Evolutionary conservation across 2,113 vertebrate species (phyloP).

Genomic region (Amia ocellicauda): DNA sequence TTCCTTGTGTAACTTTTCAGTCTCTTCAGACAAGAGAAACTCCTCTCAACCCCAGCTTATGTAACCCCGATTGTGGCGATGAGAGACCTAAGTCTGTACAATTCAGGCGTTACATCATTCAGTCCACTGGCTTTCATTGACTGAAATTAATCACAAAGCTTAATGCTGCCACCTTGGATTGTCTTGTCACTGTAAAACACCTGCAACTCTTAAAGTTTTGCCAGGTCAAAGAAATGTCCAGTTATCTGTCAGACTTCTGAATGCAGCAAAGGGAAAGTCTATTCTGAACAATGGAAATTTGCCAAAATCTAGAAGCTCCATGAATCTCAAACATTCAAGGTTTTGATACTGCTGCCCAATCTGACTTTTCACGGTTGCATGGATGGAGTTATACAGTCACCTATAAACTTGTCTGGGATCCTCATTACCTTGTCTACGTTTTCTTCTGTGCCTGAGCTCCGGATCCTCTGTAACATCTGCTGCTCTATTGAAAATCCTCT

Average conservation of each 20-base stretch:
- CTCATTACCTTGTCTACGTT: too few species aligned
- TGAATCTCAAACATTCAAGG: conserved; percentile 3
- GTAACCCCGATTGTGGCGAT: neutral
- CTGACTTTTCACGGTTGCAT: neutral
- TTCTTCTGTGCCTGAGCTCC: too few species aligned
- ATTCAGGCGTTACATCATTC: too few species aligned
- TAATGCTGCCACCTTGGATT: neutral
- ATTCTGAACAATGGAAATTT: neutral
- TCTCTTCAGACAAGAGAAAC: too few species aligned
- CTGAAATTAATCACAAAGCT: neutral
- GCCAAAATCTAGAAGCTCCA: conserved; percentile 14
- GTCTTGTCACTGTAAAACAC: conserved; percentile 3
- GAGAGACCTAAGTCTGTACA: neutral
- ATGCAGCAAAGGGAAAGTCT: neutral
- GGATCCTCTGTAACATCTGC: too few species aligned
- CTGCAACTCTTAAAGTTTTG: conserved; percentile 2
- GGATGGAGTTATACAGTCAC: conserved; percentile 1
- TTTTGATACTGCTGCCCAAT: neutral
- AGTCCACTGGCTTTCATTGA: neutral
- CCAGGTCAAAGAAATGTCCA: conserved; percentile 4
- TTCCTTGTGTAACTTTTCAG: too few species aligned
- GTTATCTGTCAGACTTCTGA: neutral
- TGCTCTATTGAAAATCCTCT: too few species aligned
- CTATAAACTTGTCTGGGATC: too few species aligned
- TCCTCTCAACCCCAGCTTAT: neutral